A percentile compares a stretch with the other conserved stretches of the same genome.
Conservation (phyloP, 2,888 invertebrate genomes). For the Lapara coniferarum region DNA sequence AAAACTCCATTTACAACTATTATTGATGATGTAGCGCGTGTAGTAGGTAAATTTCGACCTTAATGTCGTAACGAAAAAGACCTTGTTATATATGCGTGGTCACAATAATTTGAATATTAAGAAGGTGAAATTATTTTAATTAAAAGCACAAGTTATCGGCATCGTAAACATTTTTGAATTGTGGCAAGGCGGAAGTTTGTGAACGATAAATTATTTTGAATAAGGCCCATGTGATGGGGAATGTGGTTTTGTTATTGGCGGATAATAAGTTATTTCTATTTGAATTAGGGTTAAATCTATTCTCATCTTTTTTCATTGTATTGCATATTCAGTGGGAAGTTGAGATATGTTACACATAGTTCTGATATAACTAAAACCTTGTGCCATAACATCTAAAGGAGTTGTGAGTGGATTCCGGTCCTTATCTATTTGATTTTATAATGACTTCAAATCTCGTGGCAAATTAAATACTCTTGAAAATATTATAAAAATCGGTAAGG, state of each 20-base stretch:
- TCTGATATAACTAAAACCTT: too few species aligned
- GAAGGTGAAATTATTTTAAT: slow-evolving; percentile 19
- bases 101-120: slow-evolving; percentile 23
- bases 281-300: neutral
- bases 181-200: slow-evolving; percentile 14
- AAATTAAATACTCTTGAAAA: too few species aligned
- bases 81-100: slow-evolving; percentile 26
- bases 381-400: too few species aligned
- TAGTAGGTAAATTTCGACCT: slow-evolving; percentile 46
- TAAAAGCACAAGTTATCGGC: slow-evolving; percentile 22
- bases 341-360: too few species aligned
- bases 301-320: too few species aligned
- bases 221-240: slow-evolving; percentile 1
- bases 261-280: neutral
- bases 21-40: slow-evolving; percentile 64
- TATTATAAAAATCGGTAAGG: too few species aligned
- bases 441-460: too few species aligned
- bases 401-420: too few species aligned
- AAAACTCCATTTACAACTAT: slow-evolving; percentile 61
- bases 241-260: neutral
- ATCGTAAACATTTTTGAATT: slow-evolving; percentile 24
- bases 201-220: slow-evolving; percentile 17
- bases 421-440: too few species aligned
- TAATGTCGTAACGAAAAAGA: slow-evolving; percentile 29
- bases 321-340: too few species aligned